Conservation (phyloP, 2,113 vertebrate species). For the Vireo altiloquus region DNA sequence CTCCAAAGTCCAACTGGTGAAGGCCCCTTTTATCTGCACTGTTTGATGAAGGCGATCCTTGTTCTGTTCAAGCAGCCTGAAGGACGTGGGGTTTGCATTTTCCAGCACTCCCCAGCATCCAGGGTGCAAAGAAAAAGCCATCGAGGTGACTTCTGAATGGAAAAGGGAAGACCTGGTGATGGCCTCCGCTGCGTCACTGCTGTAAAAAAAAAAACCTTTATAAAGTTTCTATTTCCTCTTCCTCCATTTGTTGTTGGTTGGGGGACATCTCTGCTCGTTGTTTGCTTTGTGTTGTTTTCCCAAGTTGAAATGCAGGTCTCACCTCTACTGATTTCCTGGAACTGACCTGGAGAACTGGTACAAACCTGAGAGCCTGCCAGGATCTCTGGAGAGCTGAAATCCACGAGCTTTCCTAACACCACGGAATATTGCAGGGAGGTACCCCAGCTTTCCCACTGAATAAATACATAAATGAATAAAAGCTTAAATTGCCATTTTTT, state of each 20-base stretch:
- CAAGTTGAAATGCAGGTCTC: not conserved
- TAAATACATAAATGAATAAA: not conserved
- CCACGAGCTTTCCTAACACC: not conserved
- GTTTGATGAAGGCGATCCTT: conserved; percentile 40
- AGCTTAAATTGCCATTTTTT: not conserved
- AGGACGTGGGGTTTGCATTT: not conserved
- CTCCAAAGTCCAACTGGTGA: not conserved
- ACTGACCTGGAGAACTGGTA: not conserved
- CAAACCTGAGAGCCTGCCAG: not conserved
- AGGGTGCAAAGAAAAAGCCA: not conserved
- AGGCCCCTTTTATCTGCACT: conserved; percentile 37
- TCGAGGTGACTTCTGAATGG: not conserved
- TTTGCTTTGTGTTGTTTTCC: conserved; percentile 28
- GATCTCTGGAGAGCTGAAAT: not conserved
- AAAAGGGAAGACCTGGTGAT: not conserved
- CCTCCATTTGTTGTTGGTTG: not conserved
- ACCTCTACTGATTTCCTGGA: not conserved
- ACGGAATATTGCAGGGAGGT: not conserved
- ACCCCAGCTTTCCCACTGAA: not conserved
- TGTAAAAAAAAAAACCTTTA: not conserved
- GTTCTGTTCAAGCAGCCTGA: conserved; percentile 3
- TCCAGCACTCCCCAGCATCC: not conserved
- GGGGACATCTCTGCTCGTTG: not conserved
- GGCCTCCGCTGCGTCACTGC: rapidly evolving
- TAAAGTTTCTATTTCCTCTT: not conserved